These are phyloP conservation scores for Merodon equestris DNA, from an alignment of 2,888 invertebrate genomes.

Conservation along the genomic window DNA sequence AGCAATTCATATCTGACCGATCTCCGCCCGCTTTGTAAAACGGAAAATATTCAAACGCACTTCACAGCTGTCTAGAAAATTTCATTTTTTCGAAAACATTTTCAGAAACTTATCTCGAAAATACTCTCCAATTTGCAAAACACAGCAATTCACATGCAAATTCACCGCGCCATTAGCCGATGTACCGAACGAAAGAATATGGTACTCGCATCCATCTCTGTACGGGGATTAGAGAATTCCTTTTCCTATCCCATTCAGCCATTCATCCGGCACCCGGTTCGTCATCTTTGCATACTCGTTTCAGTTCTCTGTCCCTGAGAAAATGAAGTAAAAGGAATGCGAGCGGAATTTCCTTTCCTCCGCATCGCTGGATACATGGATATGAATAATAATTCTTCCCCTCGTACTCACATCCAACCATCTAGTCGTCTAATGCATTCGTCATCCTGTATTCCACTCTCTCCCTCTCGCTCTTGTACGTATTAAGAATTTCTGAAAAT, in stretches of 20 bases:
- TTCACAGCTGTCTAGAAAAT: slow-evolving; percentile 48
- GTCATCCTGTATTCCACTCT: slow-evolving; percentile 54
- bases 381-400: slow-evolving; percentile 52
- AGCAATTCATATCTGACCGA: slow-evolving; percentile 29
- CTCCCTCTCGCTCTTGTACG: slow-evolving; percentile 25
- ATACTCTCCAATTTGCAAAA: slow-evolving; percentile 51
- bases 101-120: slow-evolving; percentile 38
- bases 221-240: slow-evolving; percentile 46
- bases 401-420: slow-evolving; percentile 10
- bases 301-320: slow-evolving; percentile 23
- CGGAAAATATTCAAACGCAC: slow-evolving; percentile 30
- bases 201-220: slow-evolving; percentile 2
- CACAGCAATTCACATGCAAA: slow-evolving; percentile 60
- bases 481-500: slow-evolving; percentile 55
- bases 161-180: slow-evolving; percentile 48
- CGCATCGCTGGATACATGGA: slow-evolving; percentile 36
- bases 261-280: too few species aligned
- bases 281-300: background rate
- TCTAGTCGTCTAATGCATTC: slow-evolving; percentile 10
- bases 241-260: background rate
- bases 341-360: slow-evolving; percentile 13
- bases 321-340: slow-evolving; percentile 10
- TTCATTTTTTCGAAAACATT: slow-evolving; percentile 32
- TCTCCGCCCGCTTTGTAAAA: background rate
- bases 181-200: slow-evolving; percentile 26